Percentiles rank a stretch among this genome's conserved stretches.
Evolutionary conservation across 2,797 vertebrate species (phyloP).

Genomic region (Cyclopterus lumpus): DNA sequence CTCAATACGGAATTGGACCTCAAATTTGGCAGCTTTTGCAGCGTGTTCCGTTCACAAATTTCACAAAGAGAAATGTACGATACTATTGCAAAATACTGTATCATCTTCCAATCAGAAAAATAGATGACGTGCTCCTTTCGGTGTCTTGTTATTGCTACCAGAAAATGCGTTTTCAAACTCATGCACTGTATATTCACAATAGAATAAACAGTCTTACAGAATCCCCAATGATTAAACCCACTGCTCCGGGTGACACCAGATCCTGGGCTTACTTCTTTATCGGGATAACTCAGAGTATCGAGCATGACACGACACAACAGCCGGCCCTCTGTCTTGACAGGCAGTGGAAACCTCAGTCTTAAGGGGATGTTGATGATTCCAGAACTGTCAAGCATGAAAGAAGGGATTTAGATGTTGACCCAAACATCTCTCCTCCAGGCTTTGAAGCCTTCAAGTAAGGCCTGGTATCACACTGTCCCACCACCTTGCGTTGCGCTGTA

Average conservation of each 20-base stretch:
- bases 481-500: conserved; percentile 52
- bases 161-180: conserved; percentile 12
- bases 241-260: conserved; percentile 57
- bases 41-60: neutral
- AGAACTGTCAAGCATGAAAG: conserved; percentile 69
- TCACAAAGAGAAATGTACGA: neutral
- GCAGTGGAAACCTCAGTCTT: conserved; percentile 49
- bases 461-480: conserved; percentile 52
- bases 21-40: neutral
- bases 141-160: neutral
- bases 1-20: neutral
- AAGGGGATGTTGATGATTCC: conserved; percentile 63
- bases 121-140: neutral
- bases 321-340: conserved; percentile 49
- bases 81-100: neutral
- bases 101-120: neutral
- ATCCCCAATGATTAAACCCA: conserved; percentile 31
- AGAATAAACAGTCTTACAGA: conserved; percentile 22
- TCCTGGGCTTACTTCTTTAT: conserved; percentile 60
- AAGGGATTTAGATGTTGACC: conserved; percentile 73
- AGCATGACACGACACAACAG: conserved; percentile 47
- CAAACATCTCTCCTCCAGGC: conserved; percentile 65
- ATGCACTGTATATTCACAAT: conserved; percentile 41
- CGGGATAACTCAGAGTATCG: conserved; percentile 51
- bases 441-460: conserved; percentile 67